Conservation (phyloP, 1,140 invertebrate species). For the Eurosta solidaginis region DNA sequence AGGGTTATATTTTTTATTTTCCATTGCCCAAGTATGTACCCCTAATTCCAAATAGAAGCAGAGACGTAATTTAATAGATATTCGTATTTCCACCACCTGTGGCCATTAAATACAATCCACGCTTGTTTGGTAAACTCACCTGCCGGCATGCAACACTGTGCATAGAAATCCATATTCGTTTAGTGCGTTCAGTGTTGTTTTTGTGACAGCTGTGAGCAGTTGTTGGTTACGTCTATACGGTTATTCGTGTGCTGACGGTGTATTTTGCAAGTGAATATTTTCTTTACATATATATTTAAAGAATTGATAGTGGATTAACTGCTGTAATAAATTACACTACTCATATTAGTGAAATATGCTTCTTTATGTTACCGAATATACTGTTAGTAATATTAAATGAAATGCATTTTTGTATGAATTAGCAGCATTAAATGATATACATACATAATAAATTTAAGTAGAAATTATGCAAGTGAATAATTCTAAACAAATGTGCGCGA, state of each 20-base stretch:
- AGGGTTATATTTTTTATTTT: too few species aligned
- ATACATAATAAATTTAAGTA: neutral
- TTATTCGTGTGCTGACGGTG: neutral
- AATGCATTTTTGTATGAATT: neutral
- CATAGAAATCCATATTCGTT: neutral
- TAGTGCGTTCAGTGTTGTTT: slow-evolving; percentile 19
- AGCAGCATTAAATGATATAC: too few species aligned
- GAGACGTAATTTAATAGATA: neutral
- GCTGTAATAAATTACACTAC: neutral
- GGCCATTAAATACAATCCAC: neutral
- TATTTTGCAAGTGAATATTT: slow-evolving; percentile 17
- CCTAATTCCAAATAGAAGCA: too few species aligned
- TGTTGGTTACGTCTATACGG: neutral
- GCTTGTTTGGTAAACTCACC: neutral
- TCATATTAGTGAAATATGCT: neutral
- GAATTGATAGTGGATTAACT: neutral
- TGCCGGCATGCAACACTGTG: slow-evolving; percentile 6
- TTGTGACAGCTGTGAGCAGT: neutral
- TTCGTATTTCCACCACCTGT: neutral
- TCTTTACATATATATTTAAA: neutral
- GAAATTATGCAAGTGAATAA: neutral
- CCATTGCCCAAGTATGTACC: too few species aligned
- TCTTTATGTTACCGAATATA: neutral
- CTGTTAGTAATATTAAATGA: neutral
- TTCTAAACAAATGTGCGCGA: neutral